Base-by-base conservation (phyloP, 2,888 invertebrate species). In the Drosophila cracens region DNA sequence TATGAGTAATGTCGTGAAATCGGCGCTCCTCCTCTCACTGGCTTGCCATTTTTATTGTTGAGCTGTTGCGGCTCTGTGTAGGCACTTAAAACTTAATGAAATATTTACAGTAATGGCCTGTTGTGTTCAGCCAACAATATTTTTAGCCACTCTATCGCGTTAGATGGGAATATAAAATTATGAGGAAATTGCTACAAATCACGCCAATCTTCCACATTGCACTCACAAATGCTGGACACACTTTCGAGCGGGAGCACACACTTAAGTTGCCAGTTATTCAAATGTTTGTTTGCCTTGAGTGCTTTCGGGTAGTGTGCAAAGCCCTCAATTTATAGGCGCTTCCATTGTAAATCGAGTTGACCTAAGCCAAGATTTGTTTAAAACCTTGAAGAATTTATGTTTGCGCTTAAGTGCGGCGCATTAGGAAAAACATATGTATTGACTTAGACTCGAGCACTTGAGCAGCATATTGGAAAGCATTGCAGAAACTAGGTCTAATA, bases 21-120 rank as follows among this genome's bases (percentile, higher is more conserved):
- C 61, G 67, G 54, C 25, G 33, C 46, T 49, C 56, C 40, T 27
- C 51, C 68, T 16, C 53, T 46, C 51, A 2, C n/a, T 56, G 40
- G 34, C 11, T 48, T 51, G 36, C 48, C 11, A 76, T 70, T 85
- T 87, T 86, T 88, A 82, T 86, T 88, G 80, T 83, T 76, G 74
- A 65, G 68, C 64, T 71, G 36, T 76, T 76, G 69, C 43, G 13
- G 70, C 73, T 82, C 65, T 66, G 77, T 77, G 65, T 61, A 73
- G 77, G 83, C 89, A 87, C 87, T 87, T 82, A 84, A 84, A 84
- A 82, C 79, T 84, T 89, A 89, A 87, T 87, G 87, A 89, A 89
- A 89, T 89, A 89, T 87, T 89, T 81, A 87, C 73, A 81, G 72
- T 79, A 82, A 87, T 79, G 77, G 77, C 76, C 70, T 67, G 76